Conservation (phyloP, 2,113 vertebrate genomes). For the Podilymbus podiceps region DNA sequence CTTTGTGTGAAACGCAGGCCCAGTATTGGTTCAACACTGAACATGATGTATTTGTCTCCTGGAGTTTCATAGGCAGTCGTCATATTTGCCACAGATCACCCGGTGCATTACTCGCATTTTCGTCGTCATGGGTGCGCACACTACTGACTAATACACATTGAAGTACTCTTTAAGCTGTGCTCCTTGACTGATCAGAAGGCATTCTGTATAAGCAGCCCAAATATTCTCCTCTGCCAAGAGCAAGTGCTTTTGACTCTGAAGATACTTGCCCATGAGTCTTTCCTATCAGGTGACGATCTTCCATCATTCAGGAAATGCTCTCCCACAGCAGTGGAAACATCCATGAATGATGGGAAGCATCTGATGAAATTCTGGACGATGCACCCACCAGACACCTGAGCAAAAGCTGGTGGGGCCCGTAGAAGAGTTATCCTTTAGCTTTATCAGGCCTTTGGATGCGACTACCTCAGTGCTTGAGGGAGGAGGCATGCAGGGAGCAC, state of each 20-base stretch:
- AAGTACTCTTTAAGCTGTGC: background rate
- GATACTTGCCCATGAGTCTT: background rate
- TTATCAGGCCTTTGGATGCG: background rate
- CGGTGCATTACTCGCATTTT: background rate
- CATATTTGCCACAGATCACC: background rate
- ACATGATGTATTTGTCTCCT: background rate
- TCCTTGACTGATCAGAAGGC: background rate
- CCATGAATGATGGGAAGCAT: background rate
- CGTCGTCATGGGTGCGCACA: background rate
- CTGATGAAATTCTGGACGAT: background rate
- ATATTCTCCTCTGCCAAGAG: background rate
- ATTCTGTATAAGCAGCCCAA: background rate
- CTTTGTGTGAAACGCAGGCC: background rate
- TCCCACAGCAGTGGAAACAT: background rate
- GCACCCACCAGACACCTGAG: background rate
- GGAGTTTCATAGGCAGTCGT: background rate
- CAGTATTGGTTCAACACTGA: background rate
- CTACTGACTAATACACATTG: background rate
- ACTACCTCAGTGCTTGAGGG: background rate
- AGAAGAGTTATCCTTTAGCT: background rate
- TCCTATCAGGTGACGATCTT: background rate
- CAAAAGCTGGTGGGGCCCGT: background rate
- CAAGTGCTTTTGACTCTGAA: background rate
- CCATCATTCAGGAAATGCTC: background rate
- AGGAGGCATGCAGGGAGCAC: background rate